These are phyloP conservation scores for Pachycephala philippinensis DNA, from an alignment of 2,113 vertebrate species.

Conservation along the genomic window DNA sequence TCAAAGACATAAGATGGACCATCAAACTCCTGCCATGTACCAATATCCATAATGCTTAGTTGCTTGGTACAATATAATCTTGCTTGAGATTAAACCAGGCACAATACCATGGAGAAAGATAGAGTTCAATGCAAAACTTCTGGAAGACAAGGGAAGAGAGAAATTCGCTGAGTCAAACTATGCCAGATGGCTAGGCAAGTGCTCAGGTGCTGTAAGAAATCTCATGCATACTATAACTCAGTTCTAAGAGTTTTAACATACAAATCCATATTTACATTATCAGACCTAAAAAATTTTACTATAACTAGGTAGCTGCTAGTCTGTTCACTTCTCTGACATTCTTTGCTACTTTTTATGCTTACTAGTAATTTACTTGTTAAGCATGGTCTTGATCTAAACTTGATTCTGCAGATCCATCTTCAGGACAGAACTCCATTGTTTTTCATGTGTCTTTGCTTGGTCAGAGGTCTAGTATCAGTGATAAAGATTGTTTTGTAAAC, in stretches of 20 bases:
- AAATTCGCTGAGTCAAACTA: not conserved
- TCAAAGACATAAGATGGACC: not conserved
- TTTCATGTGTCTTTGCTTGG: not conserved
- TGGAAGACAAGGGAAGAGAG: not conserved
- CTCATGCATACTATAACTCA: not conserved
- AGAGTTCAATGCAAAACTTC: not conserved
- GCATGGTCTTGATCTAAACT: not conserved
- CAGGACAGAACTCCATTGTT: not conserved
- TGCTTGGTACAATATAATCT: not conserved
- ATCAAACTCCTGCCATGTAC: not conserved
- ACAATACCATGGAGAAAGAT: not conserved
- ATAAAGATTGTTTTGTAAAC: not conserved
- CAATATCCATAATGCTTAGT: not conserved
- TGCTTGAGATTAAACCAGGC: not conserved
- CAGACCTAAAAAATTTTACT: not conserved
- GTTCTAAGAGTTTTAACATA: not conserved
- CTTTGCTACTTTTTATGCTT: not conserved
- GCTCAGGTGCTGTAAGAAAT: not conserved
- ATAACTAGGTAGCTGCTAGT: not conserved
- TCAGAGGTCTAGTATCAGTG: not conserved
- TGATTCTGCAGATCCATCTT: not conserved
- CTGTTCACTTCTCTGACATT: not conserved
- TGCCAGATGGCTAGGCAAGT: not conserved
- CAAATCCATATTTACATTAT: not conserved
- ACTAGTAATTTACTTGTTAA: not conserved